Percentiles rank a stretch among this genome's conserved stretches.
Evolutionary conservation across 2,888 invertebrate genomes (phyloP).

Genomic region (Drepanosiphum platanoidis): DNA sequence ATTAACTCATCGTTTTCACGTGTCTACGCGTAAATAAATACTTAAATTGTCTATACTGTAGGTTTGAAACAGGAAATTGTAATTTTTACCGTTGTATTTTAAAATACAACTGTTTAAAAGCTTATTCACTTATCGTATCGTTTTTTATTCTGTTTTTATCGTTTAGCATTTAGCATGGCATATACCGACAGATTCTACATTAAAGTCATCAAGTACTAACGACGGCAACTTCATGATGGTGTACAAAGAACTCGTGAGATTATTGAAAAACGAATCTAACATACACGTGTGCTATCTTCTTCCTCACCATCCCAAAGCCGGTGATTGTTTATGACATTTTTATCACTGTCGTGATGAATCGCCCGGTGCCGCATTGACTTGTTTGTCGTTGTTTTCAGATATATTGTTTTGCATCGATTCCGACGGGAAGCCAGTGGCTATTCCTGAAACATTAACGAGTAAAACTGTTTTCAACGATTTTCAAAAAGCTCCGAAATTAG

Average conservation of each 20-base stretch:
- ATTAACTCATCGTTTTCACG: too few relatives aligned
- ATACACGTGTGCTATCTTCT: slow-evolving; percentile 45
- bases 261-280: slow-evolving; percentile 32
- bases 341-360: not conserved
- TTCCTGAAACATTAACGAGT: slow-evolving; percentile 46
- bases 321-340: slow-evolving; percentile 6
- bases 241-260: not conserved
- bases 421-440: slow-evolving; percentile 42
- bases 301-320: slow-evolving; percentile 51
- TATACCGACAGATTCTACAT: slow-evolving; percentile 3
- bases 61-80: too few relatives aligned
- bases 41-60: too few relatives aligned
- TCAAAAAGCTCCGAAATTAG: slow-evolving; percentile 39
- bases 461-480: slow-evolving; percentile 45
- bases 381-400: slow-evolving; percentile 27
- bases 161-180: slow-evolving; percentile 54
- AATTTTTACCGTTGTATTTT: too few relatives aligned
- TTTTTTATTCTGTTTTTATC: too few relatives aligned
- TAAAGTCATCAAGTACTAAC: not conserved
- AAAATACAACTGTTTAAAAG: not conserved
- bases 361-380: not conserved
- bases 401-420: slow-evolving; percentile 46
- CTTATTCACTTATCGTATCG: not conserved
- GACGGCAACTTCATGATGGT: not conserved
- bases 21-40: too few relatives aligned